These are phyloP conservation scores for Pantherophis vulpinus DNA, from an alignment of 2,797 vertebrate genomes.

Conservation along the genomic window DNA sequence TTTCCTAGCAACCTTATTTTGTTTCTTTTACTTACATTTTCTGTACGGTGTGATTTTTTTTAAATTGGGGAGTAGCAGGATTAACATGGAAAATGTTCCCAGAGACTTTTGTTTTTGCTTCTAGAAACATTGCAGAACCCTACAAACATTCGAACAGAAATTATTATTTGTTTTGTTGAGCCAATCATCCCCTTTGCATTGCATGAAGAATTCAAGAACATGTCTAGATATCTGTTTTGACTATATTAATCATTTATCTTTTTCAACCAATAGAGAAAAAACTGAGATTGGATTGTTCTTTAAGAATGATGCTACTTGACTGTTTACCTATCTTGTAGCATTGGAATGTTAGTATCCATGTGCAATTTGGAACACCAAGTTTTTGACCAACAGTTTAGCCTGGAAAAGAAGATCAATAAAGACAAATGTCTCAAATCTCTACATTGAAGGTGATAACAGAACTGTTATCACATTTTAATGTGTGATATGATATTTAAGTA, in stretches of 20 bases:
- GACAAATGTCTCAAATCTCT: neutral
- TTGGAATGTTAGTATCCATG: neutral
- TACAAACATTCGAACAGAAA: neutral
- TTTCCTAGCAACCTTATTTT: neutral
- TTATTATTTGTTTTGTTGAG: neutral
- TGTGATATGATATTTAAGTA: neutral
- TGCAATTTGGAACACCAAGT: neutral
- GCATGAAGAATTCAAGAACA: neutral
- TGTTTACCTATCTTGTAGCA: neutral
- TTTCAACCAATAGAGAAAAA: neutral
- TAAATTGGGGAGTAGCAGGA: neutral
- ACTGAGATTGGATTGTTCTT: neutral
- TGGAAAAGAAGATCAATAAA: constrained; percentile 4
- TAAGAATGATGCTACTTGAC: neutral
- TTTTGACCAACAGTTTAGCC: neutral
- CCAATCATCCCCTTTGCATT: neutral
- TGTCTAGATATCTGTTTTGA: neutral
- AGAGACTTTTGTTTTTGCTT: neutral
- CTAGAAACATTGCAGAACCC: neutral
- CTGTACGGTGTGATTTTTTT: neutral
- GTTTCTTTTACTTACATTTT: neutral
- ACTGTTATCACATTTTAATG: neutral
- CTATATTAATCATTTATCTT: neutral
- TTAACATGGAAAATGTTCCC: neutral
- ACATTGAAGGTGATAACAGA: neutral